Evolutionary conservation across 2,113 vertebrate species (phyloP).

Genomic region (Seriola aureovittata): DNA sequence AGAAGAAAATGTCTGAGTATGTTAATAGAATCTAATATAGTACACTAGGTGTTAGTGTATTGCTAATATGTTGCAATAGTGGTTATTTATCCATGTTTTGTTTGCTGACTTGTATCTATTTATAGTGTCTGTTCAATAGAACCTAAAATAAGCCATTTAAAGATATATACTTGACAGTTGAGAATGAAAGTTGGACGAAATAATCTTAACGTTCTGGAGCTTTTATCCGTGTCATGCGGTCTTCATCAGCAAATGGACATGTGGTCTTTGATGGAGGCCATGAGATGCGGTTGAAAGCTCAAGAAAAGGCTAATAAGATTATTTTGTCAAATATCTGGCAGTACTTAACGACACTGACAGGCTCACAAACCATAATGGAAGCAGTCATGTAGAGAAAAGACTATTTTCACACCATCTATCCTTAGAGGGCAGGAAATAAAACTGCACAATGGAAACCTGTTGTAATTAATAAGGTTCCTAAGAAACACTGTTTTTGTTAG

Average conservation of each 20-base stretch:
- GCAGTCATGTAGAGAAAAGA: neutral
- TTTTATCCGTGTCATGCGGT: neutral
- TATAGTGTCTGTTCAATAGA: too few species aligned
- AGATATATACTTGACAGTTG: too few species aligned
- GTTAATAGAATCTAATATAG: too few species aligned
- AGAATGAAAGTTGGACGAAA: neutral
- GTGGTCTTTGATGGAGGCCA: neutral
- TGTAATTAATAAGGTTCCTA: constrained; percentile 35
- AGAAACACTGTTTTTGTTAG: constrained; percentile 50
- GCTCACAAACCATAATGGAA: neutral
- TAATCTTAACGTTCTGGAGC: neutral
- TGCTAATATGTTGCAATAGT: too few species aligned
- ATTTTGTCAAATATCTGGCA: neutral
- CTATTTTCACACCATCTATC: neutral
- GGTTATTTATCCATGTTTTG: too few species aligned
- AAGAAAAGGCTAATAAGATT: neutral
- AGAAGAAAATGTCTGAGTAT: too few species aligned
- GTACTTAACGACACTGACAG: neutral
- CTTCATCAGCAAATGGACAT: neutral
- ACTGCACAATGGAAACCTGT: constrained; percentile 43
- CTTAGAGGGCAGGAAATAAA: constrained; percentile 2
- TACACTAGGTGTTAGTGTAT: too few species aligned
- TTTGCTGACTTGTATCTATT: too few species aligned
- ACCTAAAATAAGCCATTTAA: too few species aligned
- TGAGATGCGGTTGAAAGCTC: too few species aligned